phyloP scores from a whole-genome alignment of 1,140 invertebrate genomes.

The Pseudomyrmex concolor region DNA sequence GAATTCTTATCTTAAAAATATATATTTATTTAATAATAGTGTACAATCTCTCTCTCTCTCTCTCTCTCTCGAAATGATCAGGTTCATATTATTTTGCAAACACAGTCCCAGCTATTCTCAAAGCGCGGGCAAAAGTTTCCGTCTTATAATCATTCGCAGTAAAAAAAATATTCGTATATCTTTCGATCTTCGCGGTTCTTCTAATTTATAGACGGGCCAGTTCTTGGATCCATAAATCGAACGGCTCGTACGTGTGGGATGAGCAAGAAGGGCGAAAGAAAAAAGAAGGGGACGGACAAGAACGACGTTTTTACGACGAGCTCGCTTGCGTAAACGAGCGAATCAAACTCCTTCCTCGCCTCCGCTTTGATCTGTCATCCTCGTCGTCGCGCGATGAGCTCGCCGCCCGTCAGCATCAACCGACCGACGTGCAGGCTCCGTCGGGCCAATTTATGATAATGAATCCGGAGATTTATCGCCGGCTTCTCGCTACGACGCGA shows the following conservation, averaged over 20 bases:
- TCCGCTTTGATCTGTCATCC: conserved; percentile 73
- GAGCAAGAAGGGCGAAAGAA: conserved; percentile 30
- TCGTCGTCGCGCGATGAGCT: conserved; percentile 43
- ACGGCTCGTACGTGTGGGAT: conserved; percentile 36
- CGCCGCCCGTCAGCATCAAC: conserved; percentile 69
- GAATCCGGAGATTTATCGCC: conserved; percentile 75
- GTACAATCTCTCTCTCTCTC: background rate
- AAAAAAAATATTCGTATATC: conserved; percentile 52
- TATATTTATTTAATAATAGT: conserved; percentile 10
- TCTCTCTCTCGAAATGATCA: background rate
- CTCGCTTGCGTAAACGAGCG: conserved; percentile 64
- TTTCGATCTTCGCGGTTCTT: conserved; percentile 55
- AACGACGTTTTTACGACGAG: conserved; percentile 69
- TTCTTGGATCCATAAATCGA: conserved; percentile 63
- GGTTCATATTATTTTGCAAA: conserved; percentile 20
- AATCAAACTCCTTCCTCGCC: conserved; percentile 66
- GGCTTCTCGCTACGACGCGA: conserved; percentile 71
- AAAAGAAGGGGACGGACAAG: conserved; percentile 17
- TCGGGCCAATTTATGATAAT: conserved; percentile 78
- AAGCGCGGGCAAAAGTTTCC: conserved; percentile 33
- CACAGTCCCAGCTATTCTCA: conserved; percentile 20
- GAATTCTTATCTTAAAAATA: background rate
- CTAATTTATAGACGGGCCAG: conserved; percentile 57
- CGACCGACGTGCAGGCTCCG: conserved; percentile 60
- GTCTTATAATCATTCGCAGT: conserved; percentile 57